Conservation (phyloP, 2,888 invertebrate species). For the Ceriagrion tenellum region DNA sequence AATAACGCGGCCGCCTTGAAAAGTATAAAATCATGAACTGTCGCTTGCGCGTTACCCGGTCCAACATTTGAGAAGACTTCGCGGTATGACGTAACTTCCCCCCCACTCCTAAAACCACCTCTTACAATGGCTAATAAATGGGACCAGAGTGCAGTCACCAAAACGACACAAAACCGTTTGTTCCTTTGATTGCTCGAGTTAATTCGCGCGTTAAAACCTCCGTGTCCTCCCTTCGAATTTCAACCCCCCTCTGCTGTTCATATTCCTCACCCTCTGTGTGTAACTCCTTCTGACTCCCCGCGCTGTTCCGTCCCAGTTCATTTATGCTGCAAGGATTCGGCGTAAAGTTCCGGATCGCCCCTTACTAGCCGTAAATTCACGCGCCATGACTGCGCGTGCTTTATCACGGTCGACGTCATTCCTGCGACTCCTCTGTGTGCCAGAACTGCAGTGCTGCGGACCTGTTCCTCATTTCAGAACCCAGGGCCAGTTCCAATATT, state of each 20-base stretch:
- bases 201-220: constrained; percentile 59
- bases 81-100: background rate
- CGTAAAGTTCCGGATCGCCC: background rate
- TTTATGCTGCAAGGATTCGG: constrained; percentile 22
- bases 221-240: background rate
- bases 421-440: background rate
- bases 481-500: background rate
- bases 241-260: background rate
- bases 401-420: background rate
- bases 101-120: background rate
- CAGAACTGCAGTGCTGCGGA: background rate
- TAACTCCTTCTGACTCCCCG: background rate
- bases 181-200: constrained; percentile 55
- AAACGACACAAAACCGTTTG: constrained; percentile 48
- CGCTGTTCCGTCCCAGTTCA: background rate
- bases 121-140: constrained; percentile 52
- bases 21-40: background rate
- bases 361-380: constrained; percentile 19
- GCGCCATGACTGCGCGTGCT: constrained; percentile 25
- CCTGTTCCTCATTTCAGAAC: background rate
- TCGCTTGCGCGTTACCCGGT: background rate
- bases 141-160: constrained; percentile 16
- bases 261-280: background rate
- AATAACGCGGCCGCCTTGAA: background rate
- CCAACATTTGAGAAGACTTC: background rate